Evolutionary conservation across 2,113 vertebrate genomes (phyloP).

Genomic region (Vombatus ursinus): DNA sequence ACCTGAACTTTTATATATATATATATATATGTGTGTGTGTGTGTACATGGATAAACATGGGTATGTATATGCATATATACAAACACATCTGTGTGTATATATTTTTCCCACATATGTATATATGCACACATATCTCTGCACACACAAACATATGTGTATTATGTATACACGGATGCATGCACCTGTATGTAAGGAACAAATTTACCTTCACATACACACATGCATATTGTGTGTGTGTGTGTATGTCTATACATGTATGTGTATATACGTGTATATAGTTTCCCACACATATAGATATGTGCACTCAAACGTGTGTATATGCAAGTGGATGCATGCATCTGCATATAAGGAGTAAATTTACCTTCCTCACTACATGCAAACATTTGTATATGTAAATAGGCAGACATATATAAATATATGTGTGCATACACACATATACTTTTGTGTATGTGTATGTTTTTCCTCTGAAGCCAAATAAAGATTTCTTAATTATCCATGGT

Average conservation of each 20-base stretch:
- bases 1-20: not conserved
- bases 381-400: not conserved
- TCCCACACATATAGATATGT: too few species aligned
- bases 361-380: not conserved
- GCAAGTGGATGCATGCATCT: not conserved
- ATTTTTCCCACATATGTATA: not conserved
- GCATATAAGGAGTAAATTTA: not conserved
- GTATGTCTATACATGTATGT: too few species aligned
- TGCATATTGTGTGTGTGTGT: too few species aligned
- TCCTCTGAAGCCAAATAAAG: slow-evolving; percentile 11
- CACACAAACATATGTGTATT: not conserved
- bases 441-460: not conserved
- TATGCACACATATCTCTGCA: not conserved
- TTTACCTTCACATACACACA: too few species aligned
- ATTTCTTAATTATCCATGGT: not conserved
- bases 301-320: too few species aligned
- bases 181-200: not conserved
- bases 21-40: too few species aligned
- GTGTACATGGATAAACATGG: too few species aligned
- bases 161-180: not conserved
- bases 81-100: not conserved
- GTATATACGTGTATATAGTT: too few species aligned
- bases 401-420: not conserved
- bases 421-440: not conserved
- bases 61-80: not conserved